Conservation (phyloP, 2,888 invertebrate species). For the Galerucella calmariensis region DNA sequence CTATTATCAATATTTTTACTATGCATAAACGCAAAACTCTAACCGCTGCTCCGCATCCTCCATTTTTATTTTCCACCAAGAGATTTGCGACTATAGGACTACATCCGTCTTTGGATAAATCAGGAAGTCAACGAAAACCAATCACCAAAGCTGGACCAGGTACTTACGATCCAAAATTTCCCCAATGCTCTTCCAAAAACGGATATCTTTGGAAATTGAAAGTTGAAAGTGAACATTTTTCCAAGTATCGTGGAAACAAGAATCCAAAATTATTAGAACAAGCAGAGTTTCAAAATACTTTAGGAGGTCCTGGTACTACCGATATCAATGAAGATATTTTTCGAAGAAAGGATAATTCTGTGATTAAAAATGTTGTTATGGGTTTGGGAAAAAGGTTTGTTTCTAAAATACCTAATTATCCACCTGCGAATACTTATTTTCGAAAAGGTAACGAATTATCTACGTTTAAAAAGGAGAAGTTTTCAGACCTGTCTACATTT, state of each 20-base stretch:
- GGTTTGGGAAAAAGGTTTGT: constrained; percentile 43
- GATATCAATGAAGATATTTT: constrained; percentile 45
- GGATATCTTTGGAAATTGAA: constrained; percentile 47
- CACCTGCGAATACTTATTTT: constrained; percentile 9
- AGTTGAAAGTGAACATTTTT: constrained; percentile 49
- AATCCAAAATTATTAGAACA: constrained; percentile 46
- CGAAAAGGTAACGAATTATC: constrained; percentile 1
- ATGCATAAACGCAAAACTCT: neutral
- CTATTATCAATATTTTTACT: neutral
- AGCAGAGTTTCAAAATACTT: constrained; percentile 43
- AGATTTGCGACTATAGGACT: constrained; percentile 49
- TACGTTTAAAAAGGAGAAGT: constrained; percentile 38
- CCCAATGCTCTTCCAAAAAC: constrained; percentile 42
- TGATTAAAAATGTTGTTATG: constrained; percentile 44
- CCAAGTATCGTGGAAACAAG: constrained; percentile 48
- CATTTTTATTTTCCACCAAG: constrained; percentile 51
- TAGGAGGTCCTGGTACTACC: constrained; percentile 49
- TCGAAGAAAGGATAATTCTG: constrained; percentile 31
- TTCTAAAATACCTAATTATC: neutral
- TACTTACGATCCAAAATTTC: constrained; percentile 43
- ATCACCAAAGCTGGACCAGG: constrained; percentile 49
- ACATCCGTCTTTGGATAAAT: constrained; percentile 49
- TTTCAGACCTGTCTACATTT: constrained; percentile 54
- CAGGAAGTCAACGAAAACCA: constrained; percentile 48
- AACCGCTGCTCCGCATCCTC: constrained; percentile 37